phyloP scores from a whole-genome alignment of 2,113 vertebrate species.

The Sinocyclocheilus maitianheensis region DNA sequence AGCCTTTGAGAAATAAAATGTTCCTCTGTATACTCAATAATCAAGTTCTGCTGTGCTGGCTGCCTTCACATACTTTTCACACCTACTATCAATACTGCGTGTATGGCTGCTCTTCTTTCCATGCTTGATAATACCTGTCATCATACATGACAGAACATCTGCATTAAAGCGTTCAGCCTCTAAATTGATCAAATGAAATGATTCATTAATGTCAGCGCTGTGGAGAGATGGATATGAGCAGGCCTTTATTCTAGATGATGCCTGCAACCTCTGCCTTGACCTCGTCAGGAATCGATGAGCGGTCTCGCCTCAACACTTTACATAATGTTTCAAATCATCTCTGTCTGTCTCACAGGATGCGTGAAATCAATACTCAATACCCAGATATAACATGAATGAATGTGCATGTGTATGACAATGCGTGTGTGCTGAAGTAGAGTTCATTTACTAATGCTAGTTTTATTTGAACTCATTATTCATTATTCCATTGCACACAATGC shows the following conservation, averaged over 20 bases:
- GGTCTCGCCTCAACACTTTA: slow-evolving; percentile 62
- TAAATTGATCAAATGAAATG: slow-evolving; percentile 42
- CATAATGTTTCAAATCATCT: slow-evolving; percentile 69
- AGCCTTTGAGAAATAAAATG: neutral
- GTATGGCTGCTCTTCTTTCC: neutral
- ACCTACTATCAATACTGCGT: too few species aligned
- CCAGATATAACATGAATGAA: slow-evolving; percentile 52
- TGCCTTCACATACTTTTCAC: neutral
- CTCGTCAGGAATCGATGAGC: slow-evolving; percentile 65
- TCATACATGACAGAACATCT: slow-evolving; percentile 8
- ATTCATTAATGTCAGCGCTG: slow-evolving; percentile 50
- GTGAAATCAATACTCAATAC: slow-evolving; percentile 72
- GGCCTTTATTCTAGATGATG: slow-evolving; percentile 49
- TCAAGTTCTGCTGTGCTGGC: neutral
- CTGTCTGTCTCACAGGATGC: slow-evolving; percentile 57
- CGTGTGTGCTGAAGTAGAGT: slow-evolving; percentile 1
- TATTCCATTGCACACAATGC: slow-evolving; percentile 1
- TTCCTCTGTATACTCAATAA: neutral
- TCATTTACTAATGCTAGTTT: slow-evolving; percentile 52
- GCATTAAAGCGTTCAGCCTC: slow-evolving; percentile 17
- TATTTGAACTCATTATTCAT: slow-evolving; percentile 37
- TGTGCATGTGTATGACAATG: slow-evolving; percentile 15
- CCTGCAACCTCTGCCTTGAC: slow-evolving; percentile 61
- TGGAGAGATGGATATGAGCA: slow-evolving; percentile 67
- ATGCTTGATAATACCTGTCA: slow-evolving; percentile 19